Percentiles rank a stretch among this genome's conserved stretches.
phyloP scores from a whole-genome alignment of 2,113 vertebrate genomes.

The Castor canadensis region DNA sequence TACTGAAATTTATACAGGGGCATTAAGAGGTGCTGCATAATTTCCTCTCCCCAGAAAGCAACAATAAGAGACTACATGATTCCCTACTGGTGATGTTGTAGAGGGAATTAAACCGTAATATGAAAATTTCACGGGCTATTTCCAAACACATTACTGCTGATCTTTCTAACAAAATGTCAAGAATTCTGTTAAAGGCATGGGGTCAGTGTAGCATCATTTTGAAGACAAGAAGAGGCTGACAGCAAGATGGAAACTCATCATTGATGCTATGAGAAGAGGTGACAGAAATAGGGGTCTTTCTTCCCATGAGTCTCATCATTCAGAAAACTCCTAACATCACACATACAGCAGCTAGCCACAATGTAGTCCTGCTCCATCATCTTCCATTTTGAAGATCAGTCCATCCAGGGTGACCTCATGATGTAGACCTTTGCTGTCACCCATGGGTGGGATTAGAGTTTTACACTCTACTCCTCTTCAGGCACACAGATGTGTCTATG shows the following conservation, averaged over 20 bases:
- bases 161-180: neutral
- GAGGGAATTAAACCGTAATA: neutral
- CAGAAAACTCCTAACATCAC: neutral
- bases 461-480: fast-evolving
- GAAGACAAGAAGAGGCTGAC: neutral
- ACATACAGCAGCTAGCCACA: fast-evolving
- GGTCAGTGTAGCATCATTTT: neutral
- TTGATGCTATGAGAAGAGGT: neutral
- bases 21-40: fast-evolving
- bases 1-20: too few relatives aligned
- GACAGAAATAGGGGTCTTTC: neutral
- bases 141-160: neutral
- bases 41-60: neutral
- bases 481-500: too few relatives aligned
- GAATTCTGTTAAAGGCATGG: neutral
- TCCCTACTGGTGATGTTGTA: too few relatives aligned
- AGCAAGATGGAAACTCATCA: neutral
- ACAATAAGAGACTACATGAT: neutral
- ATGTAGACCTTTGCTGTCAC: neutral
- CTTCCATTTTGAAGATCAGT: neutral
- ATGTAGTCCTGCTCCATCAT: neutral
- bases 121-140: neutral
- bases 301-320: neutral
- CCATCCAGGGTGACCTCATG: fast-evolving
- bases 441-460: fast-evolving